Conservation (phyloP, 1,140 invertebrate species). For the Araneus ventricosus region DNA sequence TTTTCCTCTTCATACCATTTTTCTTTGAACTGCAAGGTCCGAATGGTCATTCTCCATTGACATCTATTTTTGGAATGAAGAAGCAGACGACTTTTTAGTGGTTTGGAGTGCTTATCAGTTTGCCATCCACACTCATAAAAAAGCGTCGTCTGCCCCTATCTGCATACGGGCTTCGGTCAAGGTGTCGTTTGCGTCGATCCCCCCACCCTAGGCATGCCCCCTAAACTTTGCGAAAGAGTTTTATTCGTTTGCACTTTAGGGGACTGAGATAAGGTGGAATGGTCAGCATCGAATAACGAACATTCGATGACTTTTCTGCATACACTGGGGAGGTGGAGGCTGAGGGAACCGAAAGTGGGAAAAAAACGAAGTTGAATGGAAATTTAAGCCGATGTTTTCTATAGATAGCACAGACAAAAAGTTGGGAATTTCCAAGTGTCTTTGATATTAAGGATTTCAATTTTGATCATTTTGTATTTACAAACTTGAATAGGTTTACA, state of each 20-base stretch:
- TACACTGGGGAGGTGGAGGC: background rate
- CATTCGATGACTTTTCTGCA: background rate
- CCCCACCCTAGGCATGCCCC: background rate
- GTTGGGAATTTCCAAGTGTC: too few relatives aligned
- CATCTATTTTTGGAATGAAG: background rate
- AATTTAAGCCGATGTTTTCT: background rate
- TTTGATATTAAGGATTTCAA: too few relatives aligned
- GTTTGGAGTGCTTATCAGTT: background rate
- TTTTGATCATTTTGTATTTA: too few relatives aligned
- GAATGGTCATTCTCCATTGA: background rate
- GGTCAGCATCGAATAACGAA: background rate
- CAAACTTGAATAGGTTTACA: too few relatives aligned
- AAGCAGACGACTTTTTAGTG: constrained; percentile 1
- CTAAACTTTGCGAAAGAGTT: background rate
- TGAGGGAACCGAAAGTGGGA: background rate
- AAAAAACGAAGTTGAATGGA: background rate
- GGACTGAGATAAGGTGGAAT: background rate
- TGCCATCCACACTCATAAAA: constrained; percentile 7
- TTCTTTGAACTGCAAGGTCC: background rate
- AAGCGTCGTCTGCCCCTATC: background rate
- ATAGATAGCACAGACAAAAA: too few relatives aligned
- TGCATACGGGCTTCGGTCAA: constrained; percentile 12
- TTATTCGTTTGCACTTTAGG: background rate
- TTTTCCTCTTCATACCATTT: background rate
- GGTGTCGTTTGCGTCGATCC: background rate